Evolutionary conservation across 2,888 invertebrate species (phyloP), one percentile per base, ranked within the genome.

Genomic region (Sarcophaga caerulescens): DNA sequence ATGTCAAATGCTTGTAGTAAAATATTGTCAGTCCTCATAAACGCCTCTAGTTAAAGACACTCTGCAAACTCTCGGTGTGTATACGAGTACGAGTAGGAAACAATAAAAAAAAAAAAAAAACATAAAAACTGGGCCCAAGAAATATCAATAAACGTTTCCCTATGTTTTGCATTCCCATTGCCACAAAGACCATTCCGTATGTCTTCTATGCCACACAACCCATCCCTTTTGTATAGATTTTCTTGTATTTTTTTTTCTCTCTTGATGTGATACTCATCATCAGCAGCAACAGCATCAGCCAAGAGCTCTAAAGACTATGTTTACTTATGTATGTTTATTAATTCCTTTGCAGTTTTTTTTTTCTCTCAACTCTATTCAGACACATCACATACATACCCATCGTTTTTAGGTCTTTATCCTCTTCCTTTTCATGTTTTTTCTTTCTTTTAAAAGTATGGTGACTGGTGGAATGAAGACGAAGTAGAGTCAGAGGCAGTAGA

Each of bases 11-110:
- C 80, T 85, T 35, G 35, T 35, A 35, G 76, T 83, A 83, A 52
- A 80, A 73, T 76, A 85, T 83, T 75, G 82, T 85, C 82, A 73
- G 66, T 85, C 79, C 66, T 76, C 71, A 71, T 76, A 79, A 83
- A 82, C 85, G 83, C 85, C 83, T 85, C 76, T 80, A 59, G 85
- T 83, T 80, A 68, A 82, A 85, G 60, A 68, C 35, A 35, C 35
- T 35, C 35, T 35, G 35, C 35, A 35, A 6, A 35, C 35, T 10
- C 35, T 10, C 35, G 8, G 35, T 35, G 0, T 35, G 8, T 10
- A 35, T 8, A 35, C 35, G 23, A 63, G 63, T 19, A 62, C 45
- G 8, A 60, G n/a, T n/a, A 69, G 66, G 47, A 71, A 47, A 23
- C 11, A 44, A 21, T 12, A 6, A 44, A 2, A 70, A n/a, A 63